These are phyloP conservation scores for Acanthochromis polyacanthus DNA, from an alignment of 2,113 vertebrate species.

Conservation along the genomic window DNA sequence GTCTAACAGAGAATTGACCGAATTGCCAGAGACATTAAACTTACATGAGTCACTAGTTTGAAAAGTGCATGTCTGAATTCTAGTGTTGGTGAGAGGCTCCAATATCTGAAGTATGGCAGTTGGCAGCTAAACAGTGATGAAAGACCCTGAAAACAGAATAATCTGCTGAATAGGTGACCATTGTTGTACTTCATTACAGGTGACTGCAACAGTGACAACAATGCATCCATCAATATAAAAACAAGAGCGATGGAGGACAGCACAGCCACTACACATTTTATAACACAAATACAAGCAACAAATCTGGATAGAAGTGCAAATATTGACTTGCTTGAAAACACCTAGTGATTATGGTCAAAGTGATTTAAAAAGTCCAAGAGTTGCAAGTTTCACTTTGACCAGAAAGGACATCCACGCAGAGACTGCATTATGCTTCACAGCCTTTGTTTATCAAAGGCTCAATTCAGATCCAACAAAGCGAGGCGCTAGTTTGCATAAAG, in stretches of 20 bases:
- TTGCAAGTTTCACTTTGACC: constrained; percentile 26
- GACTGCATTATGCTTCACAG: constrained; percentile 31
- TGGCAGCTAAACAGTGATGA: background rate
- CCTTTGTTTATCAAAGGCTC: constrained; percentile 70
- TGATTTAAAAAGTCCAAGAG: constrained; percentile 32
- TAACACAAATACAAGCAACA: background rate
- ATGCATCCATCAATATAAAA: too few species aligned
- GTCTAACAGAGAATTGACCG: too few species aligned
- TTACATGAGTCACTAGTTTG: background rate
- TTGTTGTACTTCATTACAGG: background rate
- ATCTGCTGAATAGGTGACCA: background rate
- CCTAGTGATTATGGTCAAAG: background rate
- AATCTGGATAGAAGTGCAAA: background rate
- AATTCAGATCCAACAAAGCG: constrained; percentile 67
- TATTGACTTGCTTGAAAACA: background rate
- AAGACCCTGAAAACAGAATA: background rate
- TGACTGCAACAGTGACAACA: background rate
- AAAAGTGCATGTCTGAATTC: background rate
- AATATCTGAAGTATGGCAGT: background rate
- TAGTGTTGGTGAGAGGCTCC: background rate
- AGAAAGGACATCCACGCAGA: constrained; percentile 12
- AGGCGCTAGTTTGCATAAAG: constrained; percentile 69
- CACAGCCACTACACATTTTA: background rate
- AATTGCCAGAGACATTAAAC: too few species aligned
- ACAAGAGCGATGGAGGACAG: too few species aligned